phyloP scores from a whole-genome alignment of 2,888 invertebrate genomes.

The Noctua fimbriata region DNA sequence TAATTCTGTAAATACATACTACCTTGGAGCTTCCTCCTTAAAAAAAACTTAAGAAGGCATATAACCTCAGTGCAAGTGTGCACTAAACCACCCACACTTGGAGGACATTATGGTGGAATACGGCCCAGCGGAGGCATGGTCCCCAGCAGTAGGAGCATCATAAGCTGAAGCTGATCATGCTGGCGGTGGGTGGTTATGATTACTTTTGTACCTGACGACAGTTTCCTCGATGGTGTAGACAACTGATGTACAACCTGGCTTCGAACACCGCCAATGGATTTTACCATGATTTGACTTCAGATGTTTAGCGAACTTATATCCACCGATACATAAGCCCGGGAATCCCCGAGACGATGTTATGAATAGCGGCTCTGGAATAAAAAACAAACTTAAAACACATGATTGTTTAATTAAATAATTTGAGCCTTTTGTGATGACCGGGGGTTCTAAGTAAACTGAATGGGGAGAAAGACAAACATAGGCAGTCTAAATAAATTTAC shows the following conservation, averaged over 20 bases:
- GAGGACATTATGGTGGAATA: not conserved
- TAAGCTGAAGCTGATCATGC: not conserved
- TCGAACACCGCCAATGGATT: conserved; percentile 15
- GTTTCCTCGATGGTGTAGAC: not conserved
- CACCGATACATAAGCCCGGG: not conserved
- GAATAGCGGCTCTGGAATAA: not conserved
- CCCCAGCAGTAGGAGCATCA: not conserved
- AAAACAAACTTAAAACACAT: not conserved
- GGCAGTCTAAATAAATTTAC: no score
- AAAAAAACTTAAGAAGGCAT: not conserved
- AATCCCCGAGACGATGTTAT: not conserved
- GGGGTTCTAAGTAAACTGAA: no score
- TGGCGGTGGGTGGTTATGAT: conserved; percentile 7
- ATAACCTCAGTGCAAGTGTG: not conserved
- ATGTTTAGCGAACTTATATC: conserved; percentile 19
- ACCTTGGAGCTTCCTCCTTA: no score
- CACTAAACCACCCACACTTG: not conserved
- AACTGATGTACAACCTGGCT: not conserved
- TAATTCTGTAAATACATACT: no score
- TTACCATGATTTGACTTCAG: not conserved
- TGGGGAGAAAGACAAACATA: no score
- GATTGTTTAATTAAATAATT: no score
- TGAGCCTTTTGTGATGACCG: no score
- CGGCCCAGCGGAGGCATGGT: not conserved
- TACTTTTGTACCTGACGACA: conserved; percentile 10